phyloP scores from a whole-genome alignment of 64 coral and sea anemone species.

The Hydrozoanthus tunicans region DNA sequence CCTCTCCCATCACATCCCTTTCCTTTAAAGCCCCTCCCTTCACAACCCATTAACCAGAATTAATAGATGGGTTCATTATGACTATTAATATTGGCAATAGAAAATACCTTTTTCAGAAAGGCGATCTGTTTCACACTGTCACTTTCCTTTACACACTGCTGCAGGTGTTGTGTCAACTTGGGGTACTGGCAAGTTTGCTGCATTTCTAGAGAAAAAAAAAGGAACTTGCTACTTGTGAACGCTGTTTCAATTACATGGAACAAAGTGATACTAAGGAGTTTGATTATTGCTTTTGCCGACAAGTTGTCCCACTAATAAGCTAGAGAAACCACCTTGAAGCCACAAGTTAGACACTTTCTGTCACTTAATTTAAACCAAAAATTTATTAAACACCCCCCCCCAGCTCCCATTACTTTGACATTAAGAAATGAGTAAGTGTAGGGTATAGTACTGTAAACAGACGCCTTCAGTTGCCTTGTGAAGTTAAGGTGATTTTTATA shows the following conservation, averaged over 20 bases:
- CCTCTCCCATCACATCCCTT: not conserved
- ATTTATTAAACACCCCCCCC: too few relatives aligned
- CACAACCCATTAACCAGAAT: not conserved
- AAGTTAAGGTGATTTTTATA: too few relatives aligned
- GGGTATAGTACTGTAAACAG: too few relatives aligned
- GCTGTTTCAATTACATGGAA: not conserved
- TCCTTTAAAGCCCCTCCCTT: too few relatives aligned
- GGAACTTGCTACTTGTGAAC: not conserved
- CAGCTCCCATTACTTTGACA: too few relatives aligned
- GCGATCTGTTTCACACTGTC: constrained; percentile 58
- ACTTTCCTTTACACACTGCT: constrained; percentile 56
- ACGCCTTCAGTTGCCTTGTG: too few relatives aligned
- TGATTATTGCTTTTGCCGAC: too few relatives aligned
- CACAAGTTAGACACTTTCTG: too few relatives aligned
- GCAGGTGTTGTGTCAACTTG: constrained; percentile 21
- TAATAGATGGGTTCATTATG: not conserved
- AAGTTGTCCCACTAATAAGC: too few relatives aligned
- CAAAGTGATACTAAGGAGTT: not conserved
- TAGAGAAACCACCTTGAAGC: too few relatives aligned
- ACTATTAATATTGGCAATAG: not conserved
- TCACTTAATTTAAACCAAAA: too few relatives aligned
- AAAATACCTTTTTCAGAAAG: constrained; percentile 77
- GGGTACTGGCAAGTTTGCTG: constrained; percentile 17
- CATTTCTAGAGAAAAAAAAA: constrained; percentile 25
- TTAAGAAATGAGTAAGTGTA: too few relatives aligned